Evolutionary conservation across 1,140 invertebrate species (phyloP).

Genomic region (Sinella curviseta): DNA sequence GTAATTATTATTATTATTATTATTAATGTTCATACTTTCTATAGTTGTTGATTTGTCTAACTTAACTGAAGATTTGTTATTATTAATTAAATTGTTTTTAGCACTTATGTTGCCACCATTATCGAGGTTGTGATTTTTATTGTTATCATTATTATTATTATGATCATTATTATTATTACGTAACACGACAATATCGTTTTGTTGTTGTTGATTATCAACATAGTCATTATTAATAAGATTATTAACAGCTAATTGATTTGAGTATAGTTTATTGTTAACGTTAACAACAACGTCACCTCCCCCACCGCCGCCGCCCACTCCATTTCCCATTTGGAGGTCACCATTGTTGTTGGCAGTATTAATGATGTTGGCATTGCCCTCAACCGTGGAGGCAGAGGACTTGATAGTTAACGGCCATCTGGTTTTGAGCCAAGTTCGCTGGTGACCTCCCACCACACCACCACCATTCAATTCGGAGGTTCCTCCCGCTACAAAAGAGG

Average conservation of each 20-base stretch:
- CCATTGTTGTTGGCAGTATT: neutral
- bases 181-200: neutral
- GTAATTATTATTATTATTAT: neutral
- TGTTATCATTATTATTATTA: neutral
- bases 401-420: neutral
- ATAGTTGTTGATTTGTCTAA: neutral
- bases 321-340: neutral
- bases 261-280: slow-evolving; percentile 9
- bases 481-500: neutral
- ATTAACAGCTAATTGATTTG: slow-evolving; percentile 7
- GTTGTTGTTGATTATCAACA: neutral
- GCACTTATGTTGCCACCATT: slow-evolving; percentile 1
- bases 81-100: neutral
- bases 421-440: slow-evolving; percentile 2
- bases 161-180: neutral
- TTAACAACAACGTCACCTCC: neutral
- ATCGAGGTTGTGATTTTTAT: too few relatives aligned
- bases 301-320: neutral
- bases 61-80: neutral
- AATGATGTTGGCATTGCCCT: neutral
- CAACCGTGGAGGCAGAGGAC: neutral
- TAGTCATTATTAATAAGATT: neutral
- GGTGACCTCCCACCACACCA: neutral
- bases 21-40: neutral
- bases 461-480: neutral